Conservation (phyloP, 2,797 vertebrate species). For the Crypturellus tataupa region DNA sequence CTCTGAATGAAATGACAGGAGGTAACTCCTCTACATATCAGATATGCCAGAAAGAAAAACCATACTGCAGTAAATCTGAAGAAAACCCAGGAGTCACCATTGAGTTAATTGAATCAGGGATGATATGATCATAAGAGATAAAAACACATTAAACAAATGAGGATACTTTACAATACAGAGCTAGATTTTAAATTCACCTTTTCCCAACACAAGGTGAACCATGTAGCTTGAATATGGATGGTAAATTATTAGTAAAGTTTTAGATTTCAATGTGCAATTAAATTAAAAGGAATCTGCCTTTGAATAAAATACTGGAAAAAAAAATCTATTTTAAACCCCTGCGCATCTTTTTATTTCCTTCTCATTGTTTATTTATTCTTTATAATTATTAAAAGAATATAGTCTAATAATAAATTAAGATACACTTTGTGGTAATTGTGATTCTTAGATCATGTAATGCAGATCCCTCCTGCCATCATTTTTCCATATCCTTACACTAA, state of each 20-base stretch:
- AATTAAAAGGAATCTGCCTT: slow-evolving; percentile 5
- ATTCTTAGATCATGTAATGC: not conserved
- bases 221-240: slow-evolving; percentile 10
- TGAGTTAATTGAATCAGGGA: slow-evolving; percentile 75
- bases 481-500: not conserved
- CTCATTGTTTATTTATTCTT: not conserved
- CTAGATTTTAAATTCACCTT: slow-evolving; percentile 64
- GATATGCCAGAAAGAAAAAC: slow-evolving; percentile 62
- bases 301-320: not conserved
- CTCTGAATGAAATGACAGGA: slow-evolving; percentile 56
- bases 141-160: slow-evolving; percentile 80
- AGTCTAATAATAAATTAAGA: not conserved
- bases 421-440: not conserved
- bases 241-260: not conserved
- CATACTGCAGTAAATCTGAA: slow-evolving; percentile 63
- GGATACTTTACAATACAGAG: slow-evolving; percentile 28
- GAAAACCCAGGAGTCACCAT: slow-evolving; percentile 68
- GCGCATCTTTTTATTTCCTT: not conserved
- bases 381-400: not conserved
- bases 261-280: slow-evolving; percentile 41
- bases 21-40: slow-evolving; percentile 54
- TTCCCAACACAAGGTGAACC: slow-evolving; percentile 47
- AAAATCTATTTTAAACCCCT: not conserved
- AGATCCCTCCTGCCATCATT: not conserved
- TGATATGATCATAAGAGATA: slow-evolving; percentile 72